Conservation (phyloP, 2,113 vertebrate genomes). For the Gobius niger region DNA sequence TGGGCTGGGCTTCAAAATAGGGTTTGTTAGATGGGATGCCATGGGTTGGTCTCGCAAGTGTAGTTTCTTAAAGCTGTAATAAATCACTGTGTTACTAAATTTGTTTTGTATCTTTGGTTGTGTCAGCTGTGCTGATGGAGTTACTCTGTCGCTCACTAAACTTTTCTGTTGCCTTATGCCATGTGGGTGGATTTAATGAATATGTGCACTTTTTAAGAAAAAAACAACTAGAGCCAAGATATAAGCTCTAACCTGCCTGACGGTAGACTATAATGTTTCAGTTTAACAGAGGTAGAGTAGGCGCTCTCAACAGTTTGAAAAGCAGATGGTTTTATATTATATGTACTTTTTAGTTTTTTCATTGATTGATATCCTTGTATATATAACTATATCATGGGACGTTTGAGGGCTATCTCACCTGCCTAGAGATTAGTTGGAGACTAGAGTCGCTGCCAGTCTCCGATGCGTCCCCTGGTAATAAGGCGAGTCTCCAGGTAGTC, state of each 20-base stretch:
- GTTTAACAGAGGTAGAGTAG: too few relatives aligned
- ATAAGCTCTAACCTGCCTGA: background rate
- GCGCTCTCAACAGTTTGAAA: too few relatives aligned
- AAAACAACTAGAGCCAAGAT: background rate
- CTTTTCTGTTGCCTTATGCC: conserved; percentile 14
- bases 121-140: conserved; percentile 13
- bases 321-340: too few relatives aligned
- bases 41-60: conserved; percentile 25
- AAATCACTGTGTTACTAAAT: conserved; percentile 35
- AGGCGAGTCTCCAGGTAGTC: too few relatives aligned
- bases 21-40: conserved; percentile 22
- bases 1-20: conserved; percentile 46
- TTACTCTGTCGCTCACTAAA: conserved; percentile 15
- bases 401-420: too few relatives aligned
- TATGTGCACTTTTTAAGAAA: background rate
- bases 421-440: too few relatives aligned
- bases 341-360: too few relatives aligned
- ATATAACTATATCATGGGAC: too few relatives aligned
- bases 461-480: too few relatives aligned
- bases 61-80: conserved; percentile 24
- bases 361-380: too few relatives aligned
- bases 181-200: background rate
- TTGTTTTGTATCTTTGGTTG: conserved; percentile 37
- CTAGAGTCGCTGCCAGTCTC: too few relatives aligned
- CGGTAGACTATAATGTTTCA: too few relatives aligned